Conservation (phyloP, 2,113 vertebrate genomes). For the Bufo gargarizans region DNA sequence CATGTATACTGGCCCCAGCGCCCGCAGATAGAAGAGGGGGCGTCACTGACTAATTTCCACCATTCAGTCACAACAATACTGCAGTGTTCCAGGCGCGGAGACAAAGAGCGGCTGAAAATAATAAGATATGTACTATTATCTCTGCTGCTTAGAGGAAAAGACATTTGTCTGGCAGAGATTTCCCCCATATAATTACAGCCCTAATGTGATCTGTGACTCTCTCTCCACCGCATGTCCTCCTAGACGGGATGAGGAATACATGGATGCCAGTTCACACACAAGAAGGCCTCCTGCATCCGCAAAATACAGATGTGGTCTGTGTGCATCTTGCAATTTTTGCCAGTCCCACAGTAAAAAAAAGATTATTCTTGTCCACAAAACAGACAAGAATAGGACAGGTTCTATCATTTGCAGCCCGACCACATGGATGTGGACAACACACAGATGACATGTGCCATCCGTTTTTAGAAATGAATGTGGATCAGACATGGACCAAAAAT, state of each 20-base stretch:
- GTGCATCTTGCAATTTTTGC: too few relatives aligned
- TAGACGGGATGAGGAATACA: too few relatives aligned
- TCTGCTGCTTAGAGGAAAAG: not conserved
- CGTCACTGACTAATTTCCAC: conserved; percentile 21
- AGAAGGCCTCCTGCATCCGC: too few relatives aligned
- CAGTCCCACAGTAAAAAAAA: too few relatives aligned
- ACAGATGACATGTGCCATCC: too few relatives aligned
- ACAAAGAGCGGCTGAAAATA: not conserved
- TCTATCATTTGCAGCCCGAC: too few relatives aligned
- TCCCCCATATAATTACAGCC: conserved; percentile 11
- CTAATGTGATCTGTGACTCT: not conserved
- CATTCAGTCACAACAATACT: conserved; percentile 20
- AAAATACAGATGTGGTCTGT: too few relatives aligned
- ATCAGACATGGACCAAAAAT: too few relatives aligned
- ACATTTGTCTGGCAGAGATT: not conserved
- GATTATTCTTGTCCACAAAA: too few relatives aligned
- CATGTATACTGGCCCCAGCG: not conserved
- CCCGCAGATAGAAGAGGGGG: not conserved
- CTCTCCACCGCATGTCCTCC: not conserved
- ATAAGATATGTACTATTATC: conserved; percentile 15
- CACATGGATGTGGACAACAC: too few relatives aligned
- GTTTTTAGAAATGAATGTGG: too few relatives aligned
- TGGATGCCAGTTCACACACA: not conserved
- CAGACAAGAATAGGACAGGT: too few relatives aligned
- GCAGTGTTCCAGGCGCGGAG: conserved; percentile 10